A percentile compares a stretch with the other conserved stretches of the same genome.
Conservation (phyloP, 2,888 invertebrate genomes). For the Pristionchus japonicus region DNA sequence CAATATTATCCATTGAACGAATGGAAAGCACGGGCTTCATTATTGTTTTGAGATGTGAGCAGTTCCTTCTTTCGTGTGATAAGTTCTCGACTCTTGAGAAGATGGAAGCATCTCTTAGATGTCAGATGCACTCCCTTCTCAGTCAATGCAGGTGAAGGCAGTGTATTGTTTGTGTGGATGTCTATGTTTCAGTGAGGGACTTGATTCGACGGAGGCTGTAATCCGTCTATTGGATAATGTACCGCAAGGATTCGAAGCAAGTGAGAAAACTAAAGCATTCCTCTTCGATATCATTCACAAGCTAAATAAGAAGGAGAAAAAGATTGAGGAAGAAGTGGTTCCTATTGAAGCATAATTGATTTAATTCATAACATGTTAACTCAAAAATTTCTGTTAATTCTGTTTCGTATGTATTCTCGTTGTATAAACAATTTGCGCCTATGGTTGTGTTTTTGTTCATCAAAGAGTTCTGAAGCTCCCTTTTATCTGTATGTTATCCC, state of each 20-base stretch:
- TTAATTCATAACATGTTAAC: not conserved
- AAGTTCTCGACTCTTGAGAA: conserved; percentile 10
- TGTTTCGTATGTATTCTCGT: not conserved
- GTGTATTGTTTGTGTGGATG: not conserved
- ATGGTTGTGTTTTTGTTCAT: not conserved
- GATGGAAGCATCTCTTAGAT: not conserved
- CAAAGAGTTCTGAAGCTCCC: not conserved
- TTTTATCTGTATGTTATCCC: not conserved
- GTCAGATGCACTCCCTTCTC: not conserved
- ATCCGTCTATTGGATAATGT: not conserved
- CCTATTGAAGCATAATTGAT: not conserved
- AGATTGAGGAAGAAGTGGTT: not conserved
- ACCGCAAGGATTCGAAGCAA: not conserved
- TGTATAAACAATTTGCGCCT: not conserved
- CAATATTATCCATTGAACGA: too few relatives aligned
- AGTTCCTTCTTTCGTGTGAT: not conserved
- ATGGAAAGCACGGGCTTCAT: too few relatives aligned
- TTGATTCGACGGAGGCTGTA: not conserved
- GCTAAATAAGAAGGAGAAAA: not conserved
- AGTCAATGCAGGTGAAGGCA: conserved; percentile 24
- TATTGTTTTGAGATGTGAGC: not conserved
- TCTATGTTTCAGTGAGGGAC: not conserved
- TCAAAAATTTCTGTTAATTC: not conserved
- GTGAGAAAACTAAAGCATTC: conserved; percentile 39
- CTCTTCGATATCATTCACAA: conserved; percentile 21